Conservation (phyloP, 92 coral and sea anemone species). For the Muricea muricata region DNA sequence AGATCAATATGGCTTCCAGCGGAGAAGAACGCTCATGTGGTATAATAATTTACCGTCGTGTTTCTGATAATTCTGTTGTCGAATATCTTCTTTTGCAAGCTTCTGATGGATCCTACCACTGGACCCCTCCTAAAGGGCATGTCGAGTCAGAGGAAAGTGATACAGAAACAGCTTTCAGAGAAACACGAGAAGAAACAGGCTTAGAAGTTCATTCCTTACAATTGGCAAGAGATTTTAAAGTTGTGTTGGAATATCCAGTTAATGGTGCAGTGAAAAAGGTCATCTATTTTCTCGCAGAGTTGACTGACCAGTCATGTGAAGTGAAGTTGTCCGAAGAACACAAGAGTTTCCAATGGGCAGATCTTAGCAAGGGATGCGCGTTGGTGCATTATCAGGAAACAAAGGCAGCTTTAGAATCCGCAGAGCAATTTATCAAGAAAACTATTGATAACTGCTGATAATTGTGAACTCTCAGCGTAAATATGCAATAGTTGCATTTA, state of each 20-base stretch:
- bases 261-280: conserved; percentile 89
- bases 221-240: conserved; percentile 62
- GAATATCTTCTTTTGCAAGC: neutral
- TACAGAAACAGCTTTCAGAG: conserved; percentile 69
- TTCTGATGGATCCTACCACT: too few species aligned
- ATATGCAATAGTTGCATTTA: too few species aligned
- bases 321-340: conserved; percentile 84
- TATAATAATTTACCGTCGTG: conserved; percentile 78
- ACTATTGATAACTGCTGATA: conserved; percentile 17
- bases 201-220: conserved; percentile 62
- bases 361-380: conserved; percentile 68
- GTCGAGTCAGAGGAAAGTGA: conserved; percentile 94
- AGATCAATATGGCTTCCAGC: conserved; percentile 81
- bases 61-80: conserved; percentile 52
- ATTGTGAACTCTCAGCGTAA: too few species aligned
- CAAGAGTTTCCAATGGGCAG: conserved; percentile 79
- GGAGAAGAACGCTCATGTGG: conserved; percentile 83
- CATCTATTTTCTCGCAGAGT: conserved; percentile 91
- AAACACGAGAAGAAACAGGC: conserved; percentile 82
- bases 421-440: conserved; percentile 20
- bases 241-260: conserved; percentile 73
- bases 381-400: conserved; percentile 73
- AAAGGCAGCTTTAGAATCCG: conserved; percentile 4
- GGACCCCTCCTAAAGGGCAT: conserved; percentile 92
- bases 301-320: conserved; percentile 63